Conservation (phyloP, 2,797 vertebrate genomes). For the Clarias pachynema region DNA sequence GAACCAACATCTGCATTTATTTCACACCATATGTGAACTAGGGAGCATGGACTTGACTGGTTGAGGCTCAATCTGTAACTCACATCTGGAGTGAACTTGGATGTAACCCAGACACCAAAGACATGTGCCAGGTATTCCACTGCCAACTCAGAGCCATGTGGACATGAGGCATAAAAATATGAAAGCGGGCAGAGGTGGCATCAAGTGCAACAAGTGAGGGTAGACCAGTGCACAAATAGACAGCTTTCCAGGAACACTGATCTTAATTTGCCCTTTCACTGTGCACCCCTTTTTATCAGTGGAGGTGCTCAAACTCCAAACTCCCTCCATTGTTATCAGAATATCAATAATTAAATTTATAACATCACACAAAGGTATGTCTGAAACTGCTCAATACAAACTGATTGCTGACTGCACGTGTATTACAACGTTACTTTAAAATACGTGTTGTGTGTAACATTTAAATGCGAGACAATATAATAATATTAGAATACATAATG, state of each 20-base stretch:
- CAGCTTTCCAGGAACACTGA: no score
- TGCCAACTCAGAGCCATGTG: slow-evolving; percentile 7
- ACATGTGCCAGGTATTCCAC: not conserved
- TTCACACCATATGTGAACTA: slow-evolving; percentile 31
- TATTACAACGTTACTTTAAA: no score
- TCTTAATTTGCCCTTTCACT: no score
- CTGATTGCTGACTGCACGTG: not conserved
- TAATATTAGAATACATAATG: not conserved
- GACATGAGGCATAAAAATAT: not conserved
- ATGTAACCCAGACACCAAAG: slow-evolving; percentile 56
- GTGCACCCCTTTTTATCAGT: no score
- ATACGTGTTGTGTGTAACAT: not conserved
- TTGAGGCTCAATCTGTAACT: slow-evolving; percentile 51
- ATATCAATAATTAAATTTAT: no score
- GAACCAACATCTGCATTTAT: slow-evolving; percentile 47
- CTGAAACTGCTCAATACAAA: not conserved
- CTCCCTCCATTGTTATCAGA: no score
- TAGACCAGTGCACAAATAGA: no score
- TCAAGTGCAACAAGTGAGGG: no score
- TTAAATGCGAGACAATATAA: not conserved
- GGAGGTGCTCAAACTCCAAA: no score
- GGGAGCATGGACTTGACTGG: slow-evolving; percentile 24
- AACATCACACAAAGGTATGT: not conserved
- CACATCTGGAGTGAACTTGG: slow-evolving; percentile 69
- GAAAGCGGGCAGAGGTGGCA: not conserved